Evolutionary conservation across 2,797 vertebrate species (phyloP), one percentile per base, ranked within the genome.

Genomic region (Numenius phaeopus): DNA sequence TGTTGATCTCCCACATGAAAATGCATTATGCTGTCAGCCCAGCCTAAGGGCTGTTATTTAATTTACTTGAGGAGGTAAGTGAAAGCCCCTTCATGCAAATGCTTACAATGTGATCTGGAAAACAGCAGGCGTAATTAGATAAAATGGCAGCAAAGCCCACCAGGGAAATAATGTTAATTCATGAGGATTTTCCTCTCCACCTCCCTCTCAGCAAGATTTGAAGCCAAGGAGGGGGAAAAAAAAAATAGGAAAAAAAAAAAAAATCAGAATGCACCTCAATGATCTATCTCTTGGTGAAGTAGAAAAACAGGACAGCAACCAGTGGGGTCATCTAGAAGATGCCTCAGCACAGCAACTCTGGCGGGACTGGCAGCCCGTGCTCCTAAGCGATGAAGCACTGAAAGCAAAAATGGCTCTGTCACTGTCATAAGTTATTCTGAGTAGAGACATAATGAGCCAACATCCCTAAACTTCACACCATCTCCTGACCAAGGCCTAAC

Each of bases 61-160:
- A 97, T 97, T 97, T 96, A 97, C 90, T 96, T 96, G 94, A 96
- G 95, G 94, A 97, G 96, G 97, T 97, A 97, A 97, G 96, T 96
- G 97, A 96, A 97, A 97, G 96, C 90, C 97, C 96, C 95, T 94
- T 97, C 94, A 96, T 96, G 95, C 94, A 96, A 96, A 97, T 95
- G 94, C 95, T 96, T 95, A 97, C 96, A 95, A 88, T 96, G 95
- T 83, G 97, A 97, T 97, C 95, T 94, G 94, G 95, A 96, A 94
- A 97, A 97, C 95, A 97, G 95, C 96, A 96, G 95, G 95, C 52
- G 27, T 97, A 97, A 97, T 97, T 96, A 95, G 96, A 96, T 96
- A 96, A 97, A 97, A 97, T 97, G 93, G 95, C 94, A 95, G 95
- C 94, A 97, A 96, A 96, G 88, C 95, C 97, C 97, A 92, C 84